These are phyloP conservation scores for Glomeris maerens DNA, from an alignment of 1,140 invertebrate species.

Conservation along the genomic window DNA sequence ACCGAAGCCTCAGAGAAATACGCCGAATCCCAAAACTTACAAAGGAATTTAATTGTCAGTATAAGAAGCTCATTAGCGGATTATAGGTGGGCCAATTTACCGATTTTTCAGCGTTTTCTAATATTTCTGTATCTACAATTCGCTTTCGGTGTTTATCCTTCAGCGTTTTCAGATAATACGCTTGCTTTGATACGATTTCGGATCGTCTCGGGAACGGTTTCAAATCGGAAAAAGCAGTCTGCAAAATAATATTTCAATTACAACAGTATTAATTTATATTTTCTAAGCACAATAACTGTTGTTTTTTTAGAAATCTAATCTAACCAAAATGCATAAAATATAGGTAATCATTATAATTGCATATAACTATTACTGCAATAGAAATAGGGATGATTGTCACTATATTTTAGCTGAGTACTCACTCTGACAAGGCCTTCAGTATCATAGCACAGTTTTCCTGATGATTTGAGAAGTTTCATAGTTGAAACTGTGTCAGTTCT, in stretches of 20 bases:
- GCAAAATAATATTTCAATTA: constrained; percentile 9
- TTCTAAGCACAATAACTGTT: too few species aligned
- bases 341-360: too few species aligned
- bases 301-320: too few species aligned
- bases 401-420: too few species aligned
- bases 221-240: constrained; percentile 38
- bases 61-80: too few species aligned
- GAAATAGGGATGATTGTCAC: too few species aligned
- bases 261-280: not conserved
- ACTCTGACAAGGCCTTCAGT: constrained; percentile 37
- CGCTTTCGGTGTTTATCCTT: constrained; percentile 33
- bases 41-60: not conserved
- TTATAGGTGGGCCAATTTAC: constrained; percentile 15
- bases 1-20: not conserved
- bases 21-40: not conserved
- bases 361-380: too few species aligned
- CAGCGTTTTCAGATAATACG: constrained; percentile 33
- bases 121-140: constrained; percentile 24
- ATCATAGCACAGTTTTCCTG: constrained; percentile 36
- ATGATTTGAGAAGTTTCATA: constrained; percentile 38
- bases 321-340: too few species aligned
- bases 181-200: constrained; percentile 33
- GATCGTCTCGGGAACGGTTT: constrained; percentile 34
- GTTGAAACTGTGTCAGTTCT: constrained; percentile 35
- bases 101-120: constrained; percentile 23